Evolutionary conservation across 2,113 vertebrate genomes (phyloP).

Genomic region (Neopipo cinnamomea): DNA sequence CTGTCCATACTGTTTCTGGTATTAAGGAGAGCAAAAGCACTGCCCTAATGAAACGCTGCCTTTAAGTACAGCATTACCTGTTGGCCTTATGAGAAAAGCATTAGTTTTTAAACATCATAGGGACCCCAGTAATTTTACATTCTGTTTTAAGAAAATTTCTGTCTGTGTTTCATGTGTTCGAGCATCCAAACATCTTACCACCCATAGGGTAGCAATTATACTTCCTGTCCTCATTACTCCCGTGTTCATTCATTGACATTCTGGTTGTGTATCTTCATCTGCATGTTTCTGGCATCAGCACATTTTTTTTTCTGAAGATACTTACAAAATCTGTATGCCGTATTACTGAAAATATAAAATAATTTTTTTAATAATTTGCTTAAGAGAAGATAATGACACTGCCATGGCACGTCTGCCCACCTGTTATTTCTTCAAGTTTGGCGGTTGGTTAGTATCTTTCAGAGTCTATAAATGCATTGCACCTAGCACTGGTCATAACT

Average conservation of each 20-base stretch:
- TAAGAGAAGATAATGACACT: neutral
- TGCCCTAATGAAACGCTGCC: neutral
- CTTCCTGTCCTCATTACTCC: neutral
- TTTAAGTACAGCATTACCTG: neutral
- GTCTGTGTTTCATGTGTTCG: neutral
- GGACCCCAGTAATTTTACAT: neutral
- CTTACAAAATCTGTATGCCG: neutral
- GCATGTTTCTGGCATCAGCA: neutral
- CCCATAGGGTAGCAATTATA: neutral
- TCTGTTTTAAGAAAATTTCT: neutral
- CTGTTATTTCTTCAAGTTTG: neutral
- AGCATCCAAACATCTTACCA: neutral
- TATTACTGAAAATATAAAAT: neutral
- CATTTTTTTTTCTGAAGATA: neutral
- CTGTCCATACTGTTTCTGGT: neutral
- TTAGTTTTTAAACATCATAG: neutral
- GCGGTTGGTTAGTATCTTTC: neutral
- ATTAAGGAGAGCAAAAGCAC: neutral
- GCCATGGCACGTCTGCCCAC: neutral
- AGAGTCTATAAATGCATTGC: neutral
- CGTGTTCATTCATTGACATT: neutral
- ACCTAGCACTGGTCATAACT: neutral
- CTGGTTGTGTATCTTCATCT: neutral
- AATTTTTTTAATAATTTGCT: neutral
- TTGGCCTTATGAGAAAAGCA: neutral